phyloP scores from a whole-genome alignment of 2,113 vertebrate species.

The Rhinichthys klamathensis region DNA sequence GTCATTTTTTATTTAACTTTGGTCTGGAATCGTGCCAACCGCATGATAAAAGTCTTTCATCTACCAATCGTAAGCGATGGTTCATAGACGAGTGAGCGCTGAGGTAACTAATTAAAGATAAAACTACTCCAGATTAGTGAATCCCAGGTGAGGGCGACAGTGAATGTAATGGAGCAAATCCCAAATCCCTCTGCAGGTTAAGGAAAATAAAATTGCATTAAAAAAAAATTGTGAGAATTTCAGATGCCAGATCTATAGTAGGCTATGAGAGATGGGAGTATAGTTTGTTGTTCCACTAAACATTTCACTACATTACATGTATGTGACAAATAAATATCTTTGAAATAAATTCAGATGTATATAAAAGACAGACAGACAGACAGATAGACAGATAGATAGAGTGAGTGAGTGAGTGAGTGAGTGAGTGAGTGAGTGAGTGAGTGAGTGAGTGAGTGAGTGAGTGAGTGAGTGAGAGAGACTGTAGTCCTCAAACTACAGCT shows the following conservation, averaged over 20 bases:
- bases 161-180: constrained; percentile 52
- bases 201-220: constrained; percentile 34
- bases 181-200: constrained; percentile 15
- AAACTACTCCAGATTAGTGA: constrained; percentile 57
- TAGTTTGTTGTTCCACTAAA: neutral
- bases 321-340: too few relatives aligned
- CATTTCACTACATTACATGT: too few relatives aligned
- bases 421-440: too few relatives aligned
- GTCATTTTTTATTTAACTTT: constrained; percentile 13
- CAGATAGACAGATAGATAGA: too few relatives aligned
- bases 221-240: constrained; percentile 37
- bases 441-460: too few relatives aligned
- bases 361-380: too few relatives aligned
- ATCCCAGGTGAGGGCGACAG: constrained; percentile 62
- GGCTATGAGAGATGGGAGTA: neutral
- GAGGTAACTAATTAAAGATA: constrained; percentile 68
- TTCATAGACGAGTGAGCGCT: constrained; percentile 63
- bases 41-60: constrained; percentile 66
- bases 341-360: too few relatives aligned
- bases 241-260: neutral
- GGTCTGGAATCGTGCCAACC: constrained; percentile 2
- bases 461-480: too few relatives aligned
- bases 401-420: too few relatives aligned
- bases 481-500: constrained; percentile 57
- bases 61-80: constrained; percentile 59